Evolutionary conservation across 2,888 invertebrate species (phyloP).

Genomic region (Standfussiana lucernea): DNA sequence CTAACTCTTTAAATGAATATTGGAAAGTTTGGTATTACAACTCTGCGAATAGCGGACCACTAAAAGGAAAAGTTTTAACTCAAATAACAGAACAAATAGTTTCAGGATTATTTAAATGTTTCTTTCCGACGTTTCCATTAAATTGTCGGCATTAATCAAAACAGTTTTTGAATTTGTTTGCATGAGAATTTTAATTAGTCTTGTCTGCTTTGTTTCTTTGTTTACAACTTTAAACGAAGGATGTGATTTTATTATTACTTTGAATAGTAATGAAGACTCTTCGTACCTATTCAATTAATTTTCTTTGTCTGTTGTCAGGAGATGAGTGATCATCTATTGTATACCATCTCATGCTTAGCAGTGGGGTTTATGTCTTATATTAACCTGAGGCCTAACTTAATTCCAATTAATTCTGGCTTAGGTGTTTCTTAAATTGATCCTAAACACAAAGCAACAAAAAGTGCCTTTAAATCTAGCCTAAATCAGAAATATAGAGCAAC

Average conservation of each 20-base stretch:
- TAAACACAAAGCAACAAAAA: neutral
- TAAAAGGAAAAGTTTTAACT: neutral
- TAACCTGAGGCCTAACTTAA: neutral
- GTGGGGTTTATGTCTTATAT: neutral
- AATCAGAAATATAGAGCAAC: slow-evolving; percentile 1
- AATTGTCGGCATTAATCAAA: slow-evolving; percentile 18
- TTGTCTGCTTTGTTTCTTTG: slow-evolving; percentile 23
- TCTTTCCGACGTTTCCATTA: slow-evolving; percentile 19
- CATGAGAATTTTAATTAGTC: neutral
- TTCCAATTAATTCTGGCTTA: slow-evolving; percentile 10
- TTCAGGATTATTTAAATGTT: slow-evolving; percentile 2
- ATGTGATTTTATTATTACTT: neutral
- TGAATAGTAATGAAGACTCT: neutral
- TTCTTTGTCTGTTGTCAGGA: too few relatives aligned
- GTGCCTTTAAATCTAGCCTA: neutral
- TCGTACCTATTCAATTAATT: too few relatives aligned
- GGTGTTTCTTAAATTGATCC: neutral
- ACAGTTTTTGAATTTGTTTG: slow-evolving; percentile 1
- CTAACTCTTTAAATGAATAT: neutral
- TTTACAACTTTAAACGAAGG: neutral
- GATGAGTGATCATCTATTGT: too few relatives aligned
- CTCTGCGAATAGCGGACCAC: neutral
- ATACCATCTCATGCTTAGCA: neutral
- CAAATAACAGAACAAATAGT: slow-evolving; percentile 1
- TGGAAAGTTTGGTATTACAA: neutral